These are phyloP conservation scores for Acronicta leporina DNA, from an alignment of 2,888 invertebrate genomes.

Conservation along the genomic window DNA sequence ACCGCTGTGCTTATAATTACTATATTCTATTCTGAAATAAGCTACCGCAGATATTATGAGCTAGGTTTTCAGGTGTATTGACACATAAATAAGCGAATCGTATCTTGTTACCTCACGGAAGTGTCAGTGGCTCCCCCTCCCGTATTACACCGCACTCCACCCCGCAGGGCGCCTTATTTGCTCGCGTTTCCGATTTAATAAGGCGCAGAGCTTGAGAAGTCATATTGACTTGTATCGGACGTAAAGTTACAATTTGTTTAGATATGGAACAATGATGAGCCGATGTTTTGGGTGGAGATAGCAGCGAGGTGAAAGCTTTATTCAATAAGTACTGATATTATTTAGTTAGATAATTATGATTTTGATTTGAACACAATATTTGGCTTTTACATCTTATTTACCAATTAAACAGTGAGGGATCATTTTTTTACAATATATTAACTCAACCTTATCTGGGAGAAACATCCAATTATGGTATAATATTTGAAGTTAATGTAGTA, in stretches of 20 bases:
- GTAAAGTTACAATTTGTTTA: slow-evolving; percentile 37
- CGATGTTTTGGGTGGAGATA: neutral
- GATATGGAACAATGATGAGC: slow-evolving; percentile 22
- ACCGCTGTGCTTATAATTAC: neutral
- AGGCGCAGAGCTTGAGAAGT: slow-evolving; percentile 41
- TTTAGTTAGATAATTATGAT: too few species aligned
- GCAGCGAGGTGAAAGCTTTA: neutral
- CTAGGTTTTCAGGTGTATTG: slow-evolving; percentile 32
- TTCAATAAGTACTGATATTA: too few species aligned
- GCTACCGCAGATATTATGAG: slow-evolving; percentile 11
- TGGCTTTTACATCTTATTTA: too few species aligned
- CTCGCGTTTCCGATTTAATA: slow-evolving; percentile 61
- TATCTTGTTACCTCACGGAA: slow-evolving; percentile 60
- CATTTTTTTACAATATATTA: too few species aligned
- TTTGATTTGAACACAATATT: too few species aligned
- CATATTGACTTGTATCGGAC: slow-evolving; percentile 48
- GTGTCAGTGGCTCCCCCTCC: slow-evolving; percentile 51
- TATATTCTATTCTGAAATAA: slow-evolving; percentile 5
- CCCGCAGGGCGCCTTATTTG: slow-evolving; percentile 39
- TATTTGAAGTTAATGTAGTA: too few species aligned
- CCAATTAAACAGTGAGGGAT: too few species aligned
- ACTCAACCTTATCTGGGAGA: too few species aligned
- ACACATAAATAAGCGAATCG: slow-evolving; percentile 50
- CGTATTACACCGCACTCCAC: slow-evolving; percentile 14
- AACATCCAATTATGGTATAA: too few species aligned